Conservation (phyloP, 1,140 invertebrate species). For the Trachelipus rathkii region DNA sequence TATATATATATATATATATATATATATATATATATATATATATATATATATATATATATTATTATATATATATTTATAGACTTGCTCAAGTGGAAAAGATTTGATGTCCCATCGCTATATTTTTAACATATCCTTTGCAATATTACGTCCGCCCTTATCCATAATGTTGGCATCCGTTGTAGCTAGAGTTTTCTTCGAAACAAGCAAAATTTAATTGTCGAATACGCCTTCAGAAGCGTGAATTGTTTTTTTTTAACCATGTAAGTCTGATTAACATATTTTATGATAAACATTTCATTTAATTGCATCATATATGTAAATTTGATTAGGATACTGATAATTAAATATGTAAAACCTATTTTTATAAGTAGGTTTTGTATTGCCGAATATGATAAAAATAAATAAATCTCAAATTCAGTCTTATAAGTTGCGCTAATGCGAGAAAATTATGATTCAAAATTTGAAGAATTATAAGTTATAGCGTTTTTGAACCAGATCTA, state of each 20-base stretch:
- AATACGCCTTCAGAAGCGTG: not conserved
- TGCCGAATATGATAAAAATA: no score
- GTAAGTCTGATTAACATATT: no score
- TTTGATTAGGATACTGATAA: no score
- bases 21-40: constrained; percentile 25
- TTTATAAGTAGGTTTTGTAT: no score
- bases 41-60: constrained; percentile 25
- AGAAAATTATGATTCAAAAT: no score
- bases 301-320: no score
- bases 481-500: no score
- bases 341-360: no score
- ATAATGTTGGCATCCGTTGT: constrained; percentile 73
- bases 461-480: no score
- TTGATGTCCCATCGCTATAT: constrained; percentile 81
- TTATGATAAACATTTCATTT: no score
- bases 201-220: not conserved
- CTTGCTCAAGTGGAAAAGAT: constrained; percentile 73
- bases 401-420: no score
- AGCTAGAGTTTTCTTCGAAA: not conserved
- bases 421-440: no score
- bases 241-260: not conserved
- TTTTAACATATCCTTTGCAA: constrained; percentile 84
- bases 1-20: constrained; percentile 17
- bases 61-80: constrained; percentile 53
- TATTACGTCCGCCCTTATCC: constrained; percentile 87